Conservation (phyloP, 2,888 invertebrate species). For the Alcis repandata region DNA sequence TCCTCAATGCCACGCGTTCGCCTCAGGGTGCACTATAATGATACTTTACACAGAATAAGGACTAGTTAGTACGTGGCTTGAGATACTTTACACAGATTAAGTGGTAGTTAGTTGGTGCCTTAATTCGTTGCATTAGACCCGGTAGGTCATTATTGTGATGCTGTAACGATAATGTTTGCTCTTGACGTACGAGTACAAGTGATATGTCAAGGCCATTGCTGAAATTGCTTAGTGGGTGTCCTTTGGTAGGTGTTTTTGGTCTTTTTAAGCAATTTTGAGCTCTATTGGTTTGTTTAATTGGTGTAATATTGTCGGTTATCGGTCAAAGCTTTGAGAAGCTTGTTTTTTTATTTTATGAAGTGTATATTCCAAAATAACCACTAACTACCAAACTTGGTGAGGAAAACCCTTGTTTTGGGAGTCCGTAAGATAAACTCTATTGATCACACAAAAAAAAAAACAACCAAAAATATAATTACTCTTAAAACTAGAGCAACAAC, state of each 20-base stretch:
- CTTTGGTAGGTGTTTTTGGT: not conserved
- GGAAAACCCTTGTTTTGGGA: no score
- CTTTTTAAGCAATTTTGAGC: no score
- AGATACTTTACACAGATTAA: not conserved
- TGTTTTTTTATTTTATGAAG: no score
- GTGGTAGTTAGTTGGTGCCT: not conserved
- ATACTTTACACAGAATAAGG: constrained; percentile 1
- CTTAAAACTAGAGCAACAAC: no score
- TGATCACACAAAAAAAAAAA: no score
- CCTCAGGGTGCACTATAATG: constrained; percentile 17
- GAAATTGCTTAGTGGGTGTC: not conserved
- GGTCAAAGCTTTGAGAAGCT: no score
- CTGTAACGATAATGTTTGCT: constrained; percentile 8
- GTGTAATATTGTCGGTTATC: no score
- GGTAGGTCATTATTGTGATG: constrained; percentile 11
- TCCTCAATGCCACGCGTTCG: constrained; percentile 25
- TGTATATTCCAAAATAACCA: no score
- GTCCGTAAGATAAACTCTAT: no score
- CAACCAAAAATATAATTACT: no score
- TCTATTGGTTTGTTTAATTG: no score
- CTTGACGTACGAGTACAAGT: constrained; percentile 6
- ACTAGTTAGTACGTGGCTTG: constrained; percentile 1
- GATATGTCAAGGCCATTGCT: constrained; percentile 8
- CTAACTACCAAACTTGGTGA: no score
- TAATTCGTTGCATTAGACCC: constrained; percentile 17